Base-by-base conservation (phyloP, 2,888 invertebrate species). In the Lumbricus terrestris region DNA sequence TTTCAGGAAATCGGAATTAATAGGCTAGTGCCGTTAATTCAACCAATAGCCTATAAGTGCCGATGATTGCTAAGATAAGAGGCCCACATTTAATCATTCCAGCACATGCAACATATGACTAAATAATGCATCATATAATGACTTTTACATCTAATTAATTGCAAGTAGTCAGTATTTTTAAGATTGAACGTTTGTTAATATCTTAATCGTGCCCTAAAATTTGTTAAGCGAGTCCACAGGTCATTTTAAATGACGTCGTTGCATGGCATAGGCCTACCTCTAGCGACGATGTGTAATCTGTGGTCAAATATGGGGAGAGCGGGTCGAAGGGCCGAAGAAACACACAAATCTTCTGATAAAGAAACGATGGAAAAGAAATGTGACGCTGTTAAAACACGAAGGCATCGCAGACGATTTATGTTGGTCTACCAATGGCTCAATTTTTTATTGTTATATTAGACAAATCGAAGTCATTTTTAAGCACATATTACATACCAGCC, bases 331-430 rank as follows among this genome's bases (percentile, higher is more conserved):
- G 69, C 69, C 29, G 69, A 69, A 69, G 69, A 69, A 69, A 69
- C 69, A n/a, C 69, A 69, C 69, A 69, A n/a, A 69, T 69, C 69
- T 69, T 69, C 69, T 29, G 69, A 69, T 69, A 69, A 69, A 69
- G 69, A 69, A 69, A n/a, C 69, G 69, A 69, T 69, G 69, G 69
- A 69, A n/a, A 69, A 69, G 69, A 69, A n/a, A 69, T 69, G n/a
- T 69, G 69, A 69, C n/a, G 29, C 69, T 69, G 69, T 69, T 69
- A 69, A 69, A 69, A 69, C 29, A n/a, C 69, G 69, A 69, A 69
- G 69, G 69, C 69, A 69, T 69, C 69, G 69, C 29, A 69, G 13
- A 69, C 69, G 69, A 69, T 69, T 69, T 69, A 29, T 69, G 69
- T 69, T 69, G 69, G 69, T 69, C 13, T 69, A n/a, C 13, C 29